phyloP scores from a whole-genome alignment of 2,797 vertebrate genomes.

The Caiman crocodilus region DNA sequence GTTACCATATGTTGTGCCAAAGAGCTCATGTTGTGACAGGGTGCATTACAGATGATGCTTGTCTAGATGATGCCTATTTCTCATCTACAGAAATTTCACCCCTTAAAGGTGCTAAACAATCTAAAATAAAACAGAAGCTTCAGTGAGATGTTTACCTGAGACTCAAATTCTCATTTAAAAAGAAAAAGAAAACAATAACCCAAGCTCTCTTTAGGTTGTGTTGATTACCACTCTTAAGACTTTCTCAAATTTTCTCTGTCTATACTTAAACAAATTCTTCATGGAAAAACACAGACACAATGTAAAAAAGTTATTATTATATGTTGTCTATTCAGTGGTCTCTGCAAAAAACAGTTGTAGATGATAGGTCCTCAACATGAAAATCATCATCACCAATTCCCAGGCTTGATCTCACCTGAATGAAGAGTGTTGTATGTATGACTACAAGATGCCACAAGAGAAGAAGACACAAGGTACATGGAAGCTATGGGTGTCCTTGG shows the following conservation, averaged over 20 bases:
- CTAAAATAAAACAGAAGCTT: not conserved
- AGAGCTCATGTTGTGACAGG: conserved; percentile 69
- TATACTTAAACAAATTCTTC: not conserved
- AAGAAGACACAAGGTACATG: not conserved
- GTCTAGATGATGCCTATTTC: conserved; percentile 52
- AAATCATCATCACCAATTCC: not conserved
- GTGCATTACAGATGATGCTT: conserved; percentile 62
- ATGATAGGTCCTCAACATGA: not conserved
- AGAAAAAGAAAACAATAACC: not conserved
- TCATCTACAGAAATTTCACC: conserved; percentile 44
- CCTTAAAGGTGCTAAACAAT: not conserved
- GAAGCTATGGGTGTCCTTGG: not conserved
- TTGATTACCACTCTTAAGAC: not conserved
- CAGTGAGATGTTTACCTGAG: not conserved
- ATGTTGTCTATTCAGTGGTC: too few relatives aligned
- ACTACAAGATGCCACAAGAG: not conserved
- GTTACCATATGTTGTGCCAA: conserved; percentile 78
- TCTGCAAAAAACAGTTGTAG: not conserved
- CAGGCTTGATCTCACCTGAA: not conserved
- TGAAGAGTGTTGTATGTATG: not conserved
- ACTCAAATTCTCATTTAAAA: not conserved
- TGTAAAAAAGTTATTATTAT: too few relatives aligned
- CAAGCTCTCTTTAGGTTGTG: not conserved
- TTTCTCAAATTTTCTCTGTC: not conserved
- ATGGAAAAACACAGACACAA: too few relatives aligned